Percentiles rank a stretch among this genome's conserved stretches.
Evolutionary conservation across 2,113 vertebrate species (phyloP).

Genomic region (Neolamprologus tretocephalus): DNA sequence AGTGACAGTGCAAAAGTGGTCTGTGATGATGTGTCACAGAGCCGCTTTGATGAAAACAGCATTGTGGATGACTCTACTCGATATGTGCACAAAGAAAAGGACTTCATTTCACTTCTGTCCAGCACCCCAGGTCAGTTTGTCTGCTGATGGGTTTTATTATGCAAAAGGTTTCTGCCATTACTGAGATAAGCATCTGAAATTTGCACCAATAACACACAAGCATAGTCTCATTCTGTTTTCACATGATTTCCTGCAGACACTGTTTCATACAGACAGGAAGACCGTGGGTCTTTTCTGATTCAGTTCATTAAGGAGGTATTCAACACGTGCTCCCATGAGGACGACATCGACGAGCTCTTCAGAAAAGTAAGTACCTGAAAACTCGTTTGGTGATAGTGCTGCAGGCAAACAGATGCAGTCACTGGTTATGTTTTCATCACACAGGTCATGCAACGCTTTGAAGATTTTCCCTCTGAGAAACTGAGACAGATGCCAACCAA

Average conservation of each 20-base stretch:
- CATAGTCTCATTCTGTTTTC: neutral
- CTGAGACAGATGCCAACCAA: constrained; percentile 69
- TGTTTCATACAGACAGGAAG: constrained; percentile 48
- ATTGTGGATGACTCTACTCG: constrained; percentile 13
- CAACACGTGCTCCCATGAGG: constrained; percentile 32
- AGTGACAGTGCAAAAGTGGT: neutral
- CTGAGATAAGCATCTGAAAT: neutral
- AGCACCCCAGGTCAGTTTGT: constrained; percentile 71
- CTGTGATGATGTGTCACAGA: neutral
- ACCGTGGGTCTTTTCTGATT: constrained; percentile 62
- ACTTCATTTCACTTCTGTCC: constrained; percentile 76
- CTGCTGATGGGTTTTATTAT: neutral
- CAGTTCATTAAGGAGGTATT: constrained; percentile 52
- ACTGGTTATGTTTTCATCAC: neutral
- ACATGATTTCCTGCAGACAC: constrained; percentile 59
- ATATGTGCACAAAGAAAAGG: constrained; percentile 69
- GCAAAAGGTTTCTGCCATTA: neutral
- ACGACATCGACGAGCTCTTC: constrained; percentile 72
- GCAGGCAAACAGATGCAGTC: neutral
- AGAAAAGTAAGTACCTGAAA: constrained; percentile 53
- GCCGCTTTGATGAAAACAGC: neutral
- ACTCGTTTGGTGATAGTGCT: neutral
- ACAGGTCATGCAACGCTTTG: constrained; percentile 68
- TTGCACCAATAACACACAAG: neutral
- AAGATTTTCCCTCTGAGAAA: neutral